A percentile compares a stretch with the other conserved stretches of the same genome.
Evolutionary conservation across 2,888 invertebrate genomes (phyloP).

Genomic region (Callyntrura sp.): DNA sequence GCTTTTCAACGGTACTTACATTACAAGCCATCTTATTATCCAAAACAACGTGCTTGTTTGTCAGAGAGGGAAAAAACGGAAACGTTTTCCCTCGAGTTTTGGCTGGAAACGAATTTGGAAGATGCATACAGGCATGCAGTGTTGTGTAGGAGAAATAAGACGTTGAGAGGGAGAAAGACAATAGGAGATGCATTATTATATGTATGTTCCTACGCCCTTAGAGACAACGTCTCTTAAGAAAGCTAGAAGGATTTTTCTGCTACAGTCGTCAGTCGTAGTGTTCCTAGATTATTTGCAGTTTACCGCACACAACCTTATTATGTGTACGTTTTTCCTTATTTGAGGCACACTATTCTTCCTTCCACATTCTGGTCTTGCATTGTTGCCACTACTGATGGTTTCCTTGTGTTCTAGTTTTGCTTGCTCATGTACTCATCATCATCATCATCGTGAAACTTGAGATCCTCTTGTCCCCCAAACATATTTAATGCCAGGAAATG

Average conservation of each 20-base stretch:
- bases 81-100: too few relatives aligned
- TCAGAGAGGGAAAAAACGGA: too few relatives aligned
- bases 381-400: background rate
- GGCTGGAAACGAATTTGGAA: background rate
- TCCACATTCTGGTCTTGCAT: too few relatives aligned
- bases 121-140: background rate
- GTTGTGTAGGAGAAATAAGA: background rate
- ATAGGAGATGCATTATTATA: too few relatives aligned
- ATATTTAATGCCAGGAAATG: background rate
- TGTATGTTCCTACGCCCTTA: too few relatives aligned
- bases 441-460: conserved; percentile 16
- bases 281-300: background rate
- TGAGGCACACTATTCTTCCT: background rate
- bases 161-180: too few relatives aligned
- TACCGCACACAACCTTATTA: background rate
- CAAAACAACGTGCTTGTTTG: too few relatives aligned
- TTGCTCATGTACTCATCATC: conserved; percentile 10
- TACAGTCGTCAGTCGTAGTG: background rate
- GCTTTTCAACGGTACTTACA: too few relatives aligned
- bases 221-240: too few relatives aligned
- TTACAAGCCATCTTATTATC: too few relatives aligned
- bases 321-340: background rate
- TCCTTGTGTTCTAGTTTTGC: background rate
- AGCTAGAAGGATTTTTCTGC: background rate
- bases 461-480: background rate